Base-by-base conservation (phyloP, 2,113 vertebrate genomes). In the Mohoua ochrocephala region DNA sequence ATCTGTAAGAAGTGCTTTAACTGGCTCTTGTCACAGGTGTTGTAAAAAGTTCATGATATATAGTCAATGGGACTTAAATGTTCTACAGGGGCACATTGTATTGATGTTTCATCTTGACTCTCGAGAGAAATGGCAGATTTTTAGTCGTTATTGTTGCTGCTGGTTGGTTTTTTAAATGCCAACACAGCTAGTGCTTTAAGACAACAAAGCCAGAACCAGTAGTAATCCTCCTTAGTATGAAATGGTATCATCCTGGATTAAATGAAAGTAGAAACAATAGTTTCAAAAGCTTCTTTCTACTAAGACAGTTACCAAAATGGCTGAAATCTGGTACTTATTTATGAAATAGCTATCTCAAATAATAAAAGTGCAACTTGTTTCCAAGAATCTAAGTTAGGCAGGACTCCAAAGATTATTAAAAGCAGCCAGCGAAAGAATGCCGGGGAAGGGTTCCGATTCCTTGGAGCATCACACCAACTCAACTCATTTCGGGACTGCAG, bases 401-500 rank as follows among this genome's bases (percentile, higher is more conserved):
- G 12, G 31, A 50, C 42, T 76, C 31, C 26, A 42, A 76, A 60
- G 15, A 41, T 28, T 21, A 53, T 9, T 33, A 37, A 45, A 87
- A 80, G 18, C 42, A 87, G 26, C 4, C 11, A 30, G 17, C 19
- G 4, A 26, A 19, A 56, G 45, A 73, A 59, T 3, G 68, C 2
- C 37, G 75, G 28, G 1, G 6, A 65, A 91, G 15, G 15, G 44
- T 17, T 60, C 3, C 0, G 3, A 45, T 30, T 71, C 13, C 27
- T 52, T 23, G 16, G 77, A 71, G 61, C 30, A 39, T 12, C 3
- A 1, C 23, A 21, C 15, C 49, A 86, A 4, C 0, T 13, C 19
- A 70, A 14, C 3, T 6, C 5, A n/a, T 33, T 35, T 33, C 6
- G 41, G 41, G 54, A 65, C 45, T 0, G 0, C 3, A 41, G 22